Percentiles rank a stretch among this genome's conserved stretches.
These are phyloP conservation scores for Meloidogyne hapla DNA, from an alignment of 1,140 invertebrate genomes.

Conservation along the genomic window DNA sequence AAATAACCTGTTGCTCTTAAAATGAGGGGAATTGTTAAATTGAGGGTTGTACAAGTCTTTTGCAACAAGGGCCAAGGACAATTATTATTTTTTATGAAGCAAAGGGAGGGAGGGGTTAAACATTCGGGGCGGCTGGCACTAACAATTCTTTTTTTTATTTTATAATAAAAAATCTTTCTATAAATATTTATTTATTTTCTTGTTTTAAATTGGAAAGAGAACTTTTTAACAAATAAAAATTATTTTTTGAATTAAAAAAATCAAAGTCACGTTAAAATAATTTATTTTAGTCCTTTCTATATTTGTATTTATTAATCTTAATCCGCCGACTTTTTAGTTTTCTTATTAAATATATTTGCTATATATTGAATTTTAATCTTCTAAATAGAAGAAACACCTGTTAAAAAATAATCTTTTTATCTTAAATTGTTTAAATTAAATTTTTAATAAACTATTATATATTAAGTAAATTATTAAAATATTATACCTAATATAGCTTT, in stretches of 20 bases:
- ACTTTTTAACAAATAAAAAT: too few species aligned
- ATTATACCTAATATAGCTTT: too few species aligned
- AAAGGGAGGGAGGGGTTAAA: background rate
- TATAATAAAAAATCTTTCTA: too few species aligned
- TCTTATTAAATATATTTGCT: background rate
- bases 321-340: background rate
- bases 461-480: too few species aligned
- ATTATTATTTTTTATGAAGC: background rate
- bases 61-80: background rate
- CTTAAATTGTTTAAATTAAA: background rate
- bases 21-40: background rate
- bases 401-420: background rate
- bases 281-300: background rate
- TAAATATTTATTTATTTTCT: too few species aligned
- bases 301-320: conserved; percentile 1
- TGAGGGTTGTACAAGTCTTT: background rate
- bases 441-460: too few species aligned
- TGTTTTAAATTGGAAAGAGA: too few species aligned
- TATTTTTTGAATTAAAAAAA: too few species aligned
- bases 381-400: background rate
- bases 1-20: background rate
- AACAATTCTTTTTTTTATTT: background rate
- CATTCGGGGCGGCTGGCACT: background rate
- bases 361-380: background rate
- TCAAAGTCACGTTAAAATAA: too few species aligned